Conservation (phyloP, 1,140 invertebrate genomes). For the Pinna nobilis region DNA sequence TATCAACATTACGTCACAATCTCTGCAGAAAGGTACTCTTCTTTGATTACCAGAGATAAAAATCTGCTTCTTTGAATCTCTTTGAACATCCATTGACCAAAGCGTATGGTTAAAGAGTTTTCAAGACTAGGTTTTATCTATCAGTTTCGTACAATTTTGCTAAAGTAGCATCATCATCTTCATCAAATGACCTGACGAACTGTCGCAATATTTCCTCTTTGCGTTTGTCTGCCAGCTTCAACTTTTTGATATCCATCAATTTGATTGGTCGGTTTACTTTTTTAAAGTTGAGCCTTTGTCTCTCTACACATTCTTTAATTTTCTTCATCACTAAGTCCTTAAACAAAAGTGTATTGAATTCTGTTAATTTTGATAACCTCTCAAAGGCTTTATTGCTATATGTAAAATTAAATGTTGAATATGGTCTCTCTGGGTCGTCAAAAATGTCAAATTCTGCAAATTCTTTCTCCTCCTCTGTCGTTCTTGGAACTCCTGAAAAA, state of each 20-base stretch:
- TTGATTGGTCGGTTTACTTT: conserved; percentile 48
- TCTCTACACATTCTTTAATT: conserved; percentile 48
- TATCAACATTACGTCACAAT: too few relatives aligned
- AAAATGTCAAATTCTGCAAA: conserved; percentile 76
- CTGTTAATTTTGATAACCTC: conserved; percentile 71
- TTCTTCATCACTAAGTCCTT: conserved; percentile 65
- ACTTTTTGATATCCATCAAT: conserved; percentile 48
- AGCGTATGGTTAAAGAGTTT: too few relatives aligned
- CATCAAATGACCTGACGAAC: too few relatives aligned
- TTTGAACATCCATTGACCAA: too few relatives aligned
- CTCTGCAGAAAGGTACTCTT: too few relatives aligned
- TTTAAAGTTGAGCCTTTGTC: conserved; percentile 30
- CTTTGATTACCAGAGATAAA: too few relatives aligned
- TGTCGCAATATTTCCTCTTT: too few relatives aligned
- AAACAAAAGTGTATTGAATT: conserved; percentile 74
- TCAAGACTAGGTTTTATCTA: too few relatives aligned
- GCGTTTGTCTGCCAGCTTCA: too few relatives aligned
- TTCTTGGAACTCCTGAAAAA: conserved; percentile 61
- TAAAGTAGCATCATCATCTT: too few relatives aligned
- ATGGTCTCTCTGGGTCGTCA: conserved; percentile 71
- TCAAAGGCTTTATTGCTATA: conserved; percentile 73
- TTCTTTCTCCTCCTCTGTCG: conserved; percentile 73
- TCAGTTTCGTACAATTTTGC: too few relatives aligned
- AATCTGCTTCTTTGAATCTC: too few relatives aligned
- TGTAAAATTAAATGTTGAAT: conserved; percentile 75